phyloP scores from a whole-genome alignment of 2,888 invertebrate species.

The Rhaphigaster nebulosa region DNA sequence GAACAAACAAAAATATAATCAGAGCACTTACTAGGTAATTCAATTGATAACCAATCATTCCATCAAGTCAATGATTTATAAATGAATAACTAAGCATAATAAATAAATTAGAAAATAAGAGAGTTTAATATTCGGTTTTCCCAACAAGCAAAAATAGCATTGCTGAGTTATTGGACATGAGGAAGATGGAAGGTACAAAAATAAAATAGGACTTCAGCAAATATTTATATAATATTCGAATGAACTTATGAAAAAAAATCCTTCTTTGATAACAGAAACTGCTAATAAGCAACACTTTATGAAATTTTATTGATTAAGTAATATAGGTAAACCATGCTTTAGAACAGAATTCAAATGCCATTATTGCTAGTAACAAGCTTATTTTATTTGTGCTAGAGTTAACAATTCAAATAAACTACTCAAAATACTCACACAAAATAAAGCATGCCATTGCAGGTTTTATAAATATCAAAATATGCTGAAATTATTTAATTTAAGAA shows the following conservation, averaged over 20 bases:
- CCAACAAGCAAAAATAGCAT: not conserved
- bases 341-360: conserved; percentile 44
- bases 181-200: not conserved
- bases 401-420: conserved; percentile 15
- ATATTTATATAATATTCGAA: not conserved
- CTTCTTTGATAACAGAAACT: not conserved
- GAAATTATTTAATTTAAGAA: not conserved
- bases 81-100: not conserved
- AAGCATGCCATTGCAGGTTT: not conserved
- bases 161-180: not conserved
- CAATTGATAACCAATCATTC: not conserved
- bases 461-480: not conserved
- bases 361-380: conserved; percentile 20
- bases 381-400: not conserved
- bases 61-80: not conserved
- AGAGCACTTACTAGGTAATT: not conserved
- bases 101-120: not conserved
- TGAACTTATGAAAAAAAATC: not conserved
- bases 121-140: not conserved
- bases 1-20: not conserved
- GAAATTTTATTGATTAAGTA: not conserved
- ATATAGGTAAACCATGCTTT: conserved; percentile 26
- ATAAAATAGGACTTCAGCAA: not conserved
- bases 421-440: conserved; percentile 1
- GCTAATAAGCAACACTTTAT: not conserved